Percentiles rank a stretch among this genome's conserved stretches.
These are phyloP conservation scores for Cottus gobio DNA, from an alignment of 2,113 vertebrate species.

Conservation along the genomic window DNA sequence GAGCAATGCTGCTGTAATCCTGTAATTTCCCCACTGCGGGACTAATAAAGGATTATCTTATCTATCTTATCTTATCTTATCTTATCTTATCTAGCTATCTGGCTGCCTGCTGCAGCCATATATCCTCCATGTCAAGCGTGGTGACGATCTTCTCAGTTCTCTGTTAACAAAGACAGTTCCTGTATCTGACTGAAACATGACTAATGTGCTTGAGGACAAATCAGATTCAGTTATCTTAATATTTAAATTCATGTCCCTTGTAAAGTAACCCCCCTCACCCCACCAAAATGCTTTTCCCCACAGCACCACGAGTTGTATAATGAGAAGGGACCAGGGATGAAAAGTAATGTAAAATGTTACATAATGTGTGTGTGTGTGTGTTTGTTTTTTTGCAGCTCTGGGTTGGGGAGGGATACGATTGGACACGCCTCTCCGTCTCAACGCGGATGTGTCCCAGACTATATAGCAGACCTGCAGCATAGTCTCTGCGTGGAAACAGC, in stretches of 20 bases:
- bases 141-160: too few species aligned
- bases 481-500: constrained; percentile 16
- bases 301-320: neutral
- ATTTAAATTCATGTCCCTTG: neutral
- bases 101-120: neutral
- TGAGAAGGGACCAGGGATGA: neutral
- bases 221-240: neutral
- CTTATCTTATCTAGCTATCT: neutral
- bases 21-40: too few species aligned
- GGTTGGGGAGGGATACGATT: neutral
- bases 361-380: neutral
- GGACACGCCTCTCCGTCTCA: constrained; percentile 27
- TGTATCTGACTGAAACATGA: too few species aligned
- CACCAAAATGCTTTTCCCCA: too few species aligned
- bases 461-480: constrained; percentile 21
- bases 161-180: too few species aligned
- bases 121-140: neutral
- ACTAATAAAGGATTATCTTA: too few species aligned
- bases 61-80: too few species aligned
- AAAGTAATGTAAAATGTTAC: neutral
- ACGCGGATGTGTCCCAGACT: constrained; percentile 30
- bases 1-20: too few species aligned
- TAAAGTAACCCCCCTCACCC: neutral
- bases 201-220: neutral
- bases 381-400: neutral